A percentile compares a stretch with the other conserved stretches of the same genome.
These are phyloP conservation scores for Coranthus polyacanthus DNA, from an alignment of 2,797 vertebrate species.

Conservation along the genomic window DNA sequence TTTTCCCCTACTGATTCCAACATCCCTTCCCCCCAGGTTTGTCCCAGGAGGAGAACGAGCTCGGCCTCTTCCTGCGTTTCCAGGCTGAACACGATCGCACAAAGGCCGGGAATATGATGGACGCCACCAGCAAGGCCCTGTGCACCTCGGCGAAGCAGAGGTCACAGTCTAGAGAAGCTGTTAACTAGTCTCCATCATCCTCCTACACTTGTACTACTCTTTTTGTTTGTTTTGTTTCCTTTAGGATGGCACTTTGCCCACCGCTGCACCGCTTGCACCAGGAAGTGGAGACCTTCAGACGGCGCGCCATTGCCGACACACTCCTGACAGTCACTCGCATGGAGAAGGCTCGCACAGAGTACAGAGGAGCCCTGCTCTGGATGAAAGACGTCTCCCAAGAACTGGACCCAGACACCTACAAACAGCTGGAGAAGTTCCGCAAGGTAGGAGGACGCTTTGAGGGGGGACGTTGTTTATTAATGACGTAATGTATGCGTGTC, in stretches of 20 bases:
- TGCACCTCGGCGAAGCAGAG: constrained; percentile 90
- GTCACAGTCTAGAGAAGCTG: constrained; percentile 55
- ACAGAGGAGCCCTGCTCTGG: constrained; percentile 88
- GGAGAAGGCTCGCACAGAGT: constrained; percentile 89
- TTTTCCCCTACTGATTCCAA: neutral
- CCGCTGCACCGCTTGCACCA: constrained; percentile 88
- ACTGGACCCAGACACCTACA: constrained; percentile 90
- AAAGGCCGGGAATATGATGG: constrained; percentile 89
- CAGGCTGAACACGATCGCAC: constrained; percentile 87
- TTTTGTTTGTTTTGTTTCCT: fast-evolving
- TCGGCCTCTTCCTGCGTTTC: constrained; percentile 88
- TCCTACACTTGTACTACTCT: too few species aligned
- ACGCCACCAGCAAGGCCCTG: constrained; percentile 88
- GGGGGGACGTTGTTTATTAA: neutral
- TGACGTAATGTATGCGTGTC: fast-evolving
- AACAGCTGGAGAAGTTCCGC: constrained; percentile 91
- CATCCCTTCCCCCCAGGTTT: constrained; percentile 74
- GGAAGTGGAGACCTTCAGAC: constrained; percentile 89
- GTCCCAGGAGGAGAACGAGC: constrained; percentile 90
- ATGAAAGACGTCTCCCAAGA: constrained; percentile 91
- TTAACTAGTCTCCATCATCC: neutral
- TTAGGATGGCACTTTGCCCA: constrained; percentile 85
- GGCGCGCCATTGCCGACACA: constrained; percentile 87
- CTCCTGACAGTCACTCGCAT: constrained; percentile 87
- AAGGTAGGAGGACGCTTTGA: constrained; percentile 76